These are phyloP conservation scores for Brachylomia viminalis DNA, from an alignment of 2,888 invertebrate genomes.

Conservation along the genomic window DNA sequence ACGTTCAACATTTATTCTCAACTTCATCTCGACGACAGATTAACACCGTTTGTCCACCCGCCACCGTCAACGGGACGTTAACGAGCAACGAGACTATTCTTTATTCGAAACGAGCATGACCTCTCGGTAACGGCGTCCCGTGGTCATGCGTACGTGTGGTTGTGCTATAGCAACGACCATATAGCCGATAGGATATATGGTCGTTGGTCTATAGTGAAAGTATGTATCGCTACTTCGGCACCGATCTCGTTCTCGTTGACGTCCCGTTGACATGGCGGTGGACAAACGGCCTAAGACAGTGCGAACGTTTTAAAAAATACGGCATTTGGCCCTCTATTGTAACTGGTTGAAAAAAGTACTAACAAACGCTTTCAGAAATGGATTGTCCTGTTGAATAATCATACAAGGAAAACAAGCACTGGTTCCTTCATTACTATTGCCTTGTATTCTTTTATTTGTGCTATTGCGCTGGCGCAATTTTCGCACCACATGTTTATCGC, in stretches of 20 bases:
- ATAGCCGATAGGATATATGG: no score
- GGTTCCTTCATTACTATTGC: conserved; percentile 2
- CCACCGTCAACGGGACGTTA: neutral
- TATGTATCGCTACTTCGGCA: neutral
- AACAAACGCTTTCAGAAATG: neutral
- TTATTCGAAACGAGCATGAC: no score
- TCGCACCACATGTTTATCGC: conserved; percentile 2
- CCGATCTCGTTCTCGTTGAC: neutral
- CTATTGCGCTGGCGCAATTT: conserved; percentile 21
- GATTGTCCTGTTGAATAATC: neutral
- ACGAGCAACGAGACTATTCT: neutral
- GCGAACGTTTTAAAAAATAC: no score
- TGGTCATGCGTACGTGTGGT: no score
- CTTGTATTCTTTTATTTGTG: no score
- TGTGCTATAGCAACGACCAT: no score
- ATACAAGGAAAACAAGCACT: conserved; percentile 21
- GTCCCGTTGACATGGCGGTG: neutral
- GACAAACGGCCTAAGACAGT: no score
- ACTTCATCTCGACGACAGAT: no score
- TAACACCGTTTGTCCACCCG: no score
- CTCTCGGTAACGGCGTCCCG: neutral
- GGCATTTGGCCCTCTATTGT: neutral
- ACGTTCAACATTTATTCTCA: no score
- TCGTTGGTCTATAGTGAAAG: neutral
- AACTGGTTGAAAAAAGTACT: neutral